Evolutionary conservation across 23 tunicate species (phyloP).

Genomic region (Halocynthia roretzi): DNA sequence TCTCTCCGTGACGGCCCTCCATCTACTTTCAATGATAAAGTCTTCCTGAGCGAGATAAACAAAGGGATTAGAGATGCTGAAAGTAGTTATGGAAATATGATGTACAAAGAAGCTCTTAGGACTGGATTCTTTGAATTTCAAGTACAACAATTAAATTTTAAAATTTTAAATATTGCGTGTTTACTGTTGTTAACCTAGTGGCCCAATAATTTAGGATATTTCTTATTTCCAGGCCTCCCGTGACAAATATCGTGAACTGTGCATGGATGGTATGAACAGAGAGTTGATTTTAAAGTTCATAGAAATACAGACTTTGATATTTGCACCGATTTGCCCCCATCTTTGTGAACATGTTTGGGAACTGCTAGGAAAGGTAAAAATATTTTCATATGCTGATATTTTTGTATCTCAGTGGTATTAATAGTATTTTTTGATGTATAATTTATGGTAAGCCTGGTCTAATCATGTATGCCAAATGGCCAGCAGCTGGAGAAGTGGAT

Average conservation of each 20-base stretch:
- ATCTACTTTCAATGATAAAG: slow-evolving; percentile 62
- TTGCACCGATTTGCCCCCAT: slow-evolving; percentile 97
- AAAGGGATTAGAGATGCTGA: slow-evolving; percentile 40
- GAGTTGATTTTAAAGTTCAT: slow-evolving; percentile 64
- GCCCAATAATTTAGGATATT: not conserved
- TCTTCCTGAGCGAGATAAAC: slow-evolving; percentile 81
- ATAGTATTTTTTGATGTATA: not conserved
- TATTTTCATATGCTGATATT: not conserved
- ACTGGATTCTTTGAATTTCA: slow-evolving; percentile 91
- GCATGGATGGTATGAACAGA: slow-evolving; percentile 71
- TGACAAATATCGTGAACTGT: slow-evolving; percentile 90
- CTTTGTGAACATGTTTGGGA: slow-evolving; percentile 94
- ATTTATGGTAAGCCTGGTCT: slow-evolving; percentile 27
- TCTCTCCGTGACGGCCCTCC: slow-evolving; percentile 58
- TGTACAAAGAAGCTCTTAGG: slow-evolving; percentile 84
- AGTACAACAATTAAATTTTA: slow-evolving; percentile 7
- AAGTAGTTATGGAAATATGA: slow-evolving; percentile 69
- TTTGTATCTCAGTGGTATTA: not conserved
- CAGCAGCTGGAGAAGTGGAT: slow-evolving; percentile 64
- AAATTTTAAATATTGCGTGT: too few relatives aligned
- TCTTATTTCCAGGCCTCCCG: slow-evolving; percentile 38
- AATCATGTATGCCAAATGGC: slow-evolving; percentile 86
- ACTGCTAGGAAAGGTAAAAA: slow-evolving; percentile 67
- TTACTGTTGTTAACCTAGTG: too few relatives aligned
- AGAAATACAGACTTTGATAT: slow-evolving; percentile 90